Evolutionary conservation across 2,888 invertebrate genomes (phyloP).

Genomic region (Agapostemon virescens): DNA sequence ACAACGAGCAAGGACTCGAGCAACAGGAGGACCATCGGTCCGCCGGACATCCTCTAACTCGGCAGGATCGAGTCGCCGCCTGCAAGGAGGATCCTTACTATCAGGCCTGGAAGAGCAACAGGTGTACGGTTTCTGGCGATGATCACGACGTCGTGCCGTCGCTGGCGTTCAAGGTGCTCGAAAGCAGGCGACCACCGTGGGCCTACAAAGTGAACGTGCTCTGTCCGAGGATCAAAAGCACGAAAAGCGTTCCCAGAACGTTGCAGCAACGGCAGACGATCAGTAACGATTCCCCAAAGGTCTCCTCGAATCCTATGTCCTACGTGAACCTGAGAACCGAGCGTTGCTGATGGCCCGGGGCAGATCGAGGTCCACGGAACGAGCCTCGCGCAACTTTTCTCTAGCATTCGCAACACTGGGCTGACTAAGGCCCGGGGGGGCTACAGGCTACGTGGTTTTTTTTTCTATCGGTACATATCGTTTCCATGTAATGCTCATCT

Average conservation of each 20-base stretch:
- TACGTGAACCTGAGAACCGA: conserved; percentile 49
- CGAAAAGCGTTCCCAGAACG: conserved; percentile 81
- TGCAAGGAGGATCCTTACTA: conserved; percentile 69
- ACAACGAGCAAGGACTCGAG: conserved; percentile 1
- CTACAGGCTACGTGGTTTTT: conserved; percentile 76
- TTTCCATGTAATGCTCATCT: conserved; percentile 67
- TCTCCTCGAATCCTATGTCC: conserved; percentile 49
- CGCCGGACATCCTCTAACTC: conserved; percentile 2
- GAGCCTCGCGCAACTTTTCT: conserved; percentile 73
- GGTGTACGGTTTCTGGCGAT: conserved; percentile 54
- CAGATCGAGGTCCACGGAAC: conserved; percentile 71
- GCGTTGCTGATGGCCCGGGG: conserved; percentile 70
- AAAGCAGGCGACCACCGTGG: conserved; percentile 75
- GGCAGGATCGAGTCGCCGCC: conserved; percentile 37
- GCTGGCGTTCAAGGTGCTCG: conserved; percentile 82
- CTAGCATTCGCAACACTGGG: conserved; percentile 75
- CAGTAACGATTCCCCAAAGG: conserved; percentile 15
- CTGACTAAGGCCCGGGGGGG: conserved; percentile 72
- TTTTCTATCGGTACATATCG: conserved; percentile 78
- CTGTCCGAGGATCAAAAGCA: conserved; percentile 85
- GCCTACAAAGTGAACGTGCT: conserved; percentile 82
- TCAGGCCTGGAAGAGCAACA: conserved; percentile 71
- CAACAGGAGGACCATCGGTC: conserved; percentile 11
- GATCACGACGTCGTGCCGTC: conserved; percentile 83
- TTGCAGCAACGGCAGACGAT: conserved; percentile 34